Evolutionary conservation across 2,888 invertebrate species (phyloP).

Genomic region (Ellobium chinense): DNA sequence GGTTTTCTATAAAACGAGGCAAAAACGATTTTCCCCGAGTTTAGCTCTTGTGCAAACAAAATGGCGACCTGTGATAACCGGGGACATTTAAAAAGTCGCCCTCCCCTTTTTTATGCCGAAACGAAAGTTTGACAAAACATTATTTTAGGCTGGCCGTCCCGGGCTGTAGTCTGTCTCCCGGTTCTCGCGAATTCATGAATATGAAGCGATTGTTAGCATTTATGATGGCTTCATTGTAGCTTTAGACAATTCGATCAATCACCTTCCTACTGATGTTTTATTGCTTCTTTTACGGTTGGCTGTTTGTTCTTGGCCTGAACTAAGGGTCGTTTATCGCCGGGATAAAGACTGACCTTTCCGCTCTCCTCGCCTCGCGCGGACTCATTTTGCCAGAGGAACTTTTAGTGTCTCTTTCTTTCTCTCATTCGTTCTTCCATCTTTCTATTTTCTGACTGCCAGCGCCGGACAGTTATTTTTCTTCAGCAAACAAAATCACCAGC

Average conservation of each 20-base stretch:
- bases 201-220: slow-evolving; percentile 29
- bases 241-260: slow-evolving; percentile 8
- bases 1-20: background rate
- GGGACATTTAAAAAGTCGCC: slow-evolving; percentile 37
- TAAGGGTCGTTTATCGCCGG: slow-evolving; percentile 9
- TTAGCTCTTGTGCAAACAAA: slow-evolving; percentile 33
- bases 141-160: slow-evolving; percentile 1
- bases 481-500: too few species aligned
- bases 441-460: background rate
- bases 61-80: slow-evolving; percentile 39
- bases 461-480: too few species aligned
- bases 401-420: background rate
- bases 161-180: background rate
- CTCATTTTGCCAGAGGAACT: background rate
- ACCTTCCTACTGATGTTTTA: slow-evolving; percentile 14
- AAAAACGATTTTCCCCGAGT: slow-evolving; percentile 19
- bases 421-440: background rate
- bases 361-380: slow-evolving; percentile 17
- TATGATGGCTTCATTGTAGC: slow-evolving; percentile 24
- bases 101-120: slow-evolving; percentile 19
- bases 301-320: background rate
- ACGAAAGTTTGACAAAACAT: slow-evolving; percentile 32
- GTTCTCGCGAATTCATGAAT: slow-evolving; percentile 19
- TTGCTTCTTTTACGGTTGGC: background rate
- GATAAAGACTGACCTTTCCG: background rate